Base-by-base conservation (phyloP, 2,888 invertebrate species). In the Papilio demoleus region DNA sequence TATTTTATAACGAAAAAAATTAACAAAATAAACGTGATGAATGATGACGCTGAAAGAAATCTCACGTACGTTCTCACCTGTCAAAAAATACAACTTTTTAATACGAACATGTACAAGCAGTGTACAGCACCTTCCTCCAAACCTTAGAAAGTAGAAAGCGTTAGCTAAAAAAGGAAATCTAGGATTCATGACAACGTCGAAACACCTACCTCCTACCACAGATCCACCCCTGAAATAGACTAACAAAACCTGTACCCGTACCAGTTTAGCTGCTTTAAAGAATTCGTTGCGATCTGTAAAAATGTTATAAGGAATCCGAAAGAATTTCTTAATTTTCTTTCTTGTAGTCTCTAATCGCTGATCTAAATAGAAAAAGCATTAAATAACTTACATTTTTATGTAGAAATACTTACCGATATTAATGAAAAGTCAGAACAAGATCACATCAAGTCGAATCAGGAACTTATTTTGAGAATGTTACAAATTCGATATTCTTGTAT, bases 381-480 rank as follows among this genome's bases (percentile, higher is more conserved):
- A 24, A 22, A 24, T 24, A 50, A 24, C 22, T 50, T 50, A 50
- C 24, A 14, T 50, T 50, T 24, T 24, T 14, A 11, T 24, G 14
- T 50, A 50, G 50, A 24, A 24, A 50, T 50, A 50, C 50, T 22
- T 50, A 50, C 22, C 50, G 24, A 22, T 17, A 14, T 22, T 47
- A 19, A 9, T 4, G 9, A n/a, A 5, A 5, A 47, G 24, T 0
- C 12, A 12, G 24, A 24, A 11, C 12, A 11, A 47, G 24, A 12
- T 22, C 2, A 47, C 17, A 45, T 42, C 36, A 42, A 42, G 8
- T 4, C 24, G 22, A 24, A 50, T 50, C 22, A 50, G 12, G 24
- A 24, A 3, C 12, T 2, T 12, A 24, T 24, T 22, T 8, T 9
- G 19, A 11, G 11, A 47, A 4, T 22, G 47, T 9, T 22, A 47